Base-by-base conservation (phyloP, 2,113 vertebrate species). In the Plotosus lineatus region DNA sequence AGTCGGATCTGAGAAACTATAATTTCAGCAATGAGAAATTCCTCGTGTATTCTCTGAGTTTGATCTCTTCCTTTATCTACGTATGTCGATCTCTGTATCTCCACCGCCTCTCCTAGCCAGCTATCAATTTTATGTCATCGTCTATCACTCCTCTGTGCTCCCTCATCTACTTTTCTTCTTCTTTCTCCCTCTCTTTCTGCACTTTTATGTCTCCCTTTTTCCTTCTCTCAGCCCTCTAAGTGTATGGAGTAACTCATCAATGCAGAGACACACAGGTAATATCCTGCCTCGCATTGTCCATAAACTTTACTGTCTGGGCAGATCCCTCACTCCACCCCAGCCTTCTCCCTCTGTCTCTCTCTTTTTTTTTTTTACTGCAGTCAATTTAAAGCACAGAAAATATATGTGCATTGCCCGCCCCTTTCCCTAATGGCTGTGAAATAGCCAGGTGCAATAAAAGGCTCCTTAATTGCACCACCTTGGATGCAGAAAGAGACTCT, bases 371-470 rank as follows among this genome's bases (percentile, higher is more conserved):
- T 89, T 89, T 88, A 85, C 75, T 89, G 84, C 81, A 0, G 83
- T 81, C 80, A 36, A 83, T 89, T 88, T 89, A 85, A 88, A 89
- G 82, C 82, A 80, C 58, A 68, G 80, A 83, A 88, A 88, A 88
- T 90, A 86, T 90, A 87, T 82, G 88, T 82, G 79, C 78, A 80
- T 44, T 76, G n/a, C 44, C 48, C 63, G 48, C 80, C 75, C 60
- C 53, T 80, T 75, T 28, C 46, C 63, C 87, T 90, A 90, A 90
- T 89, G 87, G 84, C 80, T 77, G 48, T 58, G 80, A 81, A 90
- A 88, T 75, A 74, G 87, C 87, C 86, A 80, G 85, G 84, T 82
- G 85, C 84, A 83, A 86, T 88, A 85, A 86, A 88, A 60, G 42
- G 66, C 38, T 78, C 40, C 80, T 44, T 91, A 89, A 91, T 89